Conservation (phyloP, 2,888 invertebrate genomes). For the Brachyopa scutellaris region DNA sequence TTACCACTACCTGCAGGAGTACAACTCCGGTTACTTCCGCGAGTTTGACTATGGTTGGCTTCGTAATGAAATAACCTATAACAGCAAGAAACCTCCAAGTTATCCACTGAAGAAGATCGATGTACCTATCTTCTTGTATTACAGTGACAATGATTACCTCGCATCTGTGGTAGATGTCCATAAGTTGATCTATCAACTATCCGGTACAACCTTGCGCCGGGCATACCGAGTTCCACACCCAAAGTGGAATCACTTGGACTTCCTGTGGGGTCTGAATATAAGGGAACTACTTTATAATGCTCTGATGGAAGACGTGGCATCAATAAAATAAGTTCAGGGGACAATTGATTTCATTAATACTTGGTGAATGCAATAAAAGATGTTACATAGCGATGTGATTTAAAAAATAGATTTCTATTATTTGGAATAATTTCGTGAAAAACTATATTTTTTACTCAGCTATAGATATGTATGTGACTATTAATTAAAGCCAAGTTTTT, state of each 20-base stretch:
- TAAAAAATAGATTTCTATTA: too few species aligned
- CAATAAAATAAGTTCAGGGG: background rate
- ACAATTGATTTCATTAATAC: too few species aligned
- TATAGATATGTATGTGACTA: too few species aligned
- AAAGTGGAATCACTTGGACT: constrained; percentile 78
- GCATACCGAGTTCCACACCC: constrained; percentile 75
- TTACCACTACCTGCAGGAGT: constrained; percentile 77
- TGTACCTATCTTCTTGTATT: constrained; percentile 76
- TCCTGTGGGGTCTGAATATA: constrained; percentile 76
- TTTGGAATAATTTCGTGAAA: too few species aligned
- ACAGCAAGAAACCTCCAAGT: constrained; percentile 73
- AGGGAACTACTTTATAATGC: constrained; percentile 76
- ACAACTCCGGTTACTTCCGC: constrained; percentile 75
- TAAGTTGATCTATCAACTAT: constrained; percentile 72
- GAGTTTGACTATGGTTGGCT: constrained; percentile 75
- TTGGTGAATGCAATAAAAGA: too few species aligned
- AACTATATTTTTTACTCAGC: too few species aligned
- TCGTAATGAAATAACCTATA: constrained; percentile 75
- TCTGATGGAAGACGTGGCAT: constrained; percentile 74
- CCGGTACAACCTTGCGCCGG: constrained; percentile 72
- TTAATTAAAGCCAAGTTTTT: too few species aligned
- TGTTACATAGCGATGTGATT: too few species aligned
- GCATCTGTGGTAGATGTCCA: constrained; percentile 77
- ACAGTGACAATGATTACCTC: constrained; percentile 78
- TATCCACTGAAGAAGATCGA: constrained; percentile 74